These are phyloP conservation scores for Galeopsomyia nigrocyanea DNA, from an alignment of 2,888 invertebrate species.

Conservation along the genomic window DNA sequence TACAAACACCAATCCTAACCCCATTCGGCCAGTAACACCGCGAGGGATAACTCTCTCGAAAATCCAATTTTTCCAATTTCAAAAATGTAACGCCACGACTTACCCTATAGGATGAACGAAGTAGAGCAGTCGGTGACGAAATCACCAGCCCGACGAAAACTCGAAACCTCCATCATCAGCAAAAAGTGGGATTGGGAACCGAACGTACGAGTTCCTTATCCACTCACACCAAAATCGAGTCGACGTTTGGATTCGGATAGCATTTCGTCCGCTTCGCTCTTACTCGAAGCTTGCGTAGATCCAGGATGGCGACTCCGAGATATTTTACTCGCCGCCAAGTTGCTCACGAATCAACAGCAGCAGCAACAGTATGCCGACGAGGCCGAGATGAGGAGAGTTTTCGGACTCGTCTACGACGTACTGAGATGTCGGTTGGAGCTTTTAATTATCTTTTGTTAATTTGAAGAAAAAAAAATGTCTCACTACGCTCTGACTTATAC, in stretches of 20 bases:
- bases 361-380: slow-evolving; percentile 70
- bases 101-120: slow-evolving; percentile 15
- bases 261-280: slow-evolving; percentile 40
- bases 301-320: slow-evolving; percentile 62
- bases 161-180: neutral
- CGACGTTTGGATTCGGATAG: slow-evolving; percentile 42
- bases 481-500: too few relatives aligned
- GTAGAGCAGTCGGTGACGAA: neutral
- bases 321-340: slow-evolving; percentile 59
- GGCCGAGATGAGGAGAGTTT: slow-evolving; percentile 81
- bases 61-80: too few relatives aligned
- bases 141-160: neutral
- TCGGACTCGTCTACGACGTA: slow-evolving; percentile 81
- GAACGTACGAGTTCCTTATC: slow-evolving; percentile 41
- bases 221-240: slow-evolving; percentile 48
- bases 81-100: too few relatives aligned
- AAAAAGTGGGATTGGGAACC: slow-evolving; percentile 58
- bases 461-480: too few relatives aligned
- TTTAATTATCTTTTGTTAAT: slow-evolving; percentile 1
- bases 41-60: too few relatives aligned
- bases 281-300: slow-evolving; percentile 58
- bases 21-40: too few relatives aligned
- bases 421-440: slow-evolving; percentile 75
- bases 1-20: too few relatives aligned
- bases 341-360: slow-evolving; percentile 50